Percentiles rank a stretch among this genome's conserved stretches.
Conservation (phyloP, 2,113 vertebrate species). For the Danionella cerebrum region DNA sequence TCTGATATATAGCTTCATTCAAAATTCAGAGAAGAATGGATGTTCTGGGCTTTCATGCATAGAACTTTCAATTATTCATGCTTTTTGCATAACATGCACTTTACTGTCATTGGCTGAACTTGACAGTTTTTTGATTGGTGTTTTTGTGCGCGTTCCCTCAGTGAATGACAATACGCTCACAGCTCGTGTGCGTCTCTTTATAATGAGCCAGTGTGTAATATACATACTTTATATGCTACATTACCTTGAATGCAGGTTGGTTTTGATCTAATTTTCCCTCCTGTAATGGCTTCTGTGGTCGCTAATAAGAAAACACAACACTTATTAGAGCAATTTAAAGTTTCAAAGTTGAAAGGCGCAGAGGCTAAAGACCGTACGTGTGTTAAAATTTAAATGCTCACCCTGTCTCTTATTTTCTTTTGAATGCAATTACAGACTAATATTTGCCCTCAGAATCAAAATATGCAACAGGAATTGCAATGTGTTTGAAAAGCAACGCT, state of each 20-base stretch:
- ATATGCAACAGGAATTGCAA: slow-evolving; percentile 4
- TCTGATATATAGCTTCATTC: slow-evolving; percentile 25
- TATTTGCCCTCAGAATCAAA: slow-evolving; percentile 17
- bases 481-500: slow-evolving; percentile 1
- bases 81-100: slow-evolving; percentile 37
- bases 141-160: not conserved
- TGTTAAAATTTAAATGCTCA: slow-evolving; percentile 7
- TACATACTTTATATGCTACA: slow-evolving; percentile 3
- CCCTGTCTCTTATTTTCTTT: not conserved
- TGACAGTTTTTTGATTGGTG: slow-evolving; percentile 30
- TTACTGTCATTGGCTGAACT: slow-evolving; percentile 34
- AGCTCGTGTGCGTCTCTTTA: not conserved
- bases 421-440: slow-evolving; percentile 24
- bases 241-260: slow-evolving; percentile 12
- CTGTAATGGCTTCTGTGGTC: not conserved
- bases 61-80: slow-evolving; percentile 32
- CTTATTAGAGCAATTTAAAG: slow-evolving; percentile 13
- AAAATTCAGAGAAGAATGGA: slow-evolving; percentile 1
- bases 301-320: slow-evolving; percentile 12
- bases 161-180: slow-evolving; percentile 8
- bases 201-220: not conserved
- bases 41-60: slow-evolving; percentile 21
- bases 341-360: slow-evolving; percentile 18
- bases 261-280: not conserved
- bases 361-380: not conserved